Evolutionary conservation across 2,888 invertebrate species (phyloP), one percentile per base, ranked within the genome.

Genomic region (Dryococelus australis): DNA sequence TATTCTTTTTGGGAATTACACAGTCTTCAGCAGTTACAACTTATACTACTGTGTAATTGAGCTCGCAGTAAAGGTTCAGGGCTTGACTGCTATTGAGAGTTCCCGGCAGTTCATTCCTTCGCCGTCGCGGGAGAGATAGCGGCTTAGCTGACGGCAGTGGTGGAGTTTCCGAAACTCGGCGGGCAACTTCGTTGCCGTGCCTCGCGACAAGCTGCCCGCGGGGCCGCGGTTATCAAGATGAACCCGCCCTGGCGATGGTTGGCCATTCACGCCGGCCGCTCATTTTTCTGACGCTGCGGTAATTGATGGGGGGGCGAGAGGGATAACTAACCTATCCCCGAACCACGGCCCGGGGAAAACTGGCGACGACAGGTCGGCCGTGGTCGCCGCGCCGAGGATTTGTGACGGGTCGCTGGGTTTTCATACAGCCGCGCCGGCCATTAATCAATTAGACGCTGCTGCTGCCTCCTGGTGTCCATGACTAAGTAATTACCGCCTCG

Each of bases 401-500:
- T 83, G 83, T 43, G 43, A 83, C 43, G 83, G 20, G 28, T 43
- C 83, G 83, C 43, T 13, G 83, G 83, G 16, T 83, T 83, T 35
- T 35, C 83, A 83, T 83, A 35, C 83, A 35, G 83, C 43, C 83
- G 35, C 83, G 35, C 83, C 43, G 20, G 35, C 28, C 28, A 83
- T 83, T 83, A 83, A 83, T 83, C 83, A 83, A 12, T 83, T 83
- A 83, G 83, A 24, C 16, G 24, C 35, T 27, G 24, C 35, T 27
- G 13, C 27, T 83, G 28, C 43, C 35, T 83, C 35, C 83, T 83
- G 83, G 83, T 43, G 83, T 28, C 24, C 43, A 27, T 83, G 83
- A 83, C 83, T 83, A 83, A 83, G 83, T 83, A 83, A 83, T 83
- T 83, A 83, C 28, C 83, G 28, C 80, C 80, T 13, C 13, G n/a